Conservation (phyloP, 1,140 invertebrate genomes). For the Drosophila eugracilis region DNA sequence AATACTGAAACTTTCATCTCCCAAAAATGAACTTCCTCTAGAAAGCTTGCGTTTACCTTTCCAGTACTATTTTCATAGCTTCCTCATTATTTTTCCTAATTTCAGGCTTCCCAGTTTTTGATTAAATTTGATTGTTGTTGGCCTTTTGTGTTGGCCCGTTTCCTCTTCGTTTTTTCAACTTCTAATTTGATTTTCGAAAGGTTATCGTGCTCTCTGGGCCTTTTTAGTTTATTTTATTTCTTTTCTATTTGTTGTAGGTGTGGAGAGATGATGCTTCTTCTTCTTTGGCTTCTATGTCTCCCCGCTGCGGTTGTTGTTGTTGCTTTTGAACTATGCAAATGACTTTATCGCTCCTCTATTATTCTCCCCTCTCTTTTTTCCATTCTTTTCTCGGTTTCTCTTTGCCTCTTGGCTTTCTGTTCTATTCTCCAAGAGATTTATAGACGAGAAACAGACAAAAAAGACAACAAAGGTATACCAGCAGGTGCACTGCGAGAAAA, state of each 20-base stretch:
- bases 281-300: constrained; percentile 21
- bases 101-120: constrained; percentile 44
- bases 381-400: constrained; percentile 7
- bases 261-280: constrained; percentile 14
- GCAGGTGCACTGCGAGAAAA: neutral
- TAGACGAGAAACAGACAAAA: constrained; percentile 36
- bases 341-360: constrained; percentile 69
- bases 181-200: constrained; percentile 79
- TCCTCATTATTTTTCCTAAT: constrained; percentile 12
- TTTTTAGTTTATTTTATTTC: constrained; percentile 3
- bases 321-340: constrained; percentile 73
- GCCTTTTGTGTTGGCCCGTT: constrained; percentile 25
- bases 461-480: constrained; percentile 3
- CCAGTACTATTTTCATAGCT: constrained; percentile 4
- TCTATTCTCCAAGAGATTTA: constrained; percentile 57
- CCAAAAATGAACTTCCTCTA: constrained; percentile 11
- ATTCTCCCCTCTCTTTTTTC: neutral
- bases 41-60: constrained; percentile 13
- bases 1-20: too few relatives aligned
- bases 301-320: constrained; percentile 7
- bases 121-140: constrained; percentile 50
- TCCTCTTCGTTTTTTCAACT: constrained; percentile 47
- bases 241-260: constrained; percentile 39
- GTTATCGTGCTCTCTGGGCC: constrained; percentile 58
- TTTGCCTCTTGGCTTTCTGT: constrained; percentile 19